Evolutionary conservation across 35 echinoderm and acorn worm species (phyloP).

Genomic region (Apostichopus japonicus): DNA sequence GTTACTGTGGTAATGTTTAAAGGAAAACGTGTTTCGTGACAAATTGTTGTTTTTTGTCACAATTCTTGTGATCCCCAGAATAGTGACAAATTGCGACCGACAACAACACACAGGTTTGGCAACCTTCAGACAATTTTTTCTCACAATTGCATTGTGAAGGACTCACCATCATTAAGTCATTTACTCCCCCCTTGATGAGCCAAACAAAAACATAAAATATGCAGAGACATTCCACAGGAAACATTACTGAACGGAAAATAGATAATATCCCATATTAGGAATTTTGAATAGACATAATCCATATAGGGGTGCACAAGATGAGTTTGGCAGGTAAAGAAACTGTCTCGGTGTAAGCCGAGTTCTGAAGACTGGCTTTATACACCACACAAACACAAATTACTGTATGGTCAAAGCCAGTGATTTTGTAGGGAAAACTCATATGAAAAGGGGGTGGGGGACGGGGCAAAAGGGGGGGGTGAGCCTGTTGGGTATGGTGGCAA

Average conservation of each 20-base stretch:
- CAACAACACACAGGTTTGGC: neutral
- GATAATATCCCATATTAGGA: slow-evolving; percentile 15
- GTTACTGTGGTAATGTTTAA: slow-evolving; percentile 10
- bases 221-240: slow-evolving; percentile 5
- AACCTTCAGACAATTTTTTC: neutral
- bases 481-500: too few relatives aligned
- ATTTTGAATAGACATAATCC: neutral
- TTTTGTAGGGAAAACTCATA: too few relatives aligned
- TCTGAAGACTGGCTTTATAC: too few relatives aligned
- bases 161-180: neutral
- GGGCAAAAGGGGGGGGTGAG: too few relatives aligned
- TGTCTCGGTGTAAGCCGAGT: too few relatives aligned
- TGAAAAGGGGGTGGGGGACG: too few relatives aligned
- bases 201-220: neutral
- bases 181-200: neutral
- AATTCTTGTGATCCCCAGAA: neutral
- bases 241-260: slow-evolving; percentile 15
- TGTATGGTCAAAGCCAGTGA: too few relatives aligned
- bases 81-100: too few relatives aligned
- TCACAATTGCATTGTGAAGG: neutral
- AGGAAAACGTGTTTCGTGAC: neutral
- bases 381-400: too few relatives aligned
- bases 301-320: neutral
- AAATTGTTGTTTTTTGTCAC: neutral
- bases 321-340: neutral